A percentile compares a stretch with the other conserved stretches of the same genome.
Conservation (phyloP, 2,797 vertebrate species). For the Paramormyrops hopkinsi region DNA sequence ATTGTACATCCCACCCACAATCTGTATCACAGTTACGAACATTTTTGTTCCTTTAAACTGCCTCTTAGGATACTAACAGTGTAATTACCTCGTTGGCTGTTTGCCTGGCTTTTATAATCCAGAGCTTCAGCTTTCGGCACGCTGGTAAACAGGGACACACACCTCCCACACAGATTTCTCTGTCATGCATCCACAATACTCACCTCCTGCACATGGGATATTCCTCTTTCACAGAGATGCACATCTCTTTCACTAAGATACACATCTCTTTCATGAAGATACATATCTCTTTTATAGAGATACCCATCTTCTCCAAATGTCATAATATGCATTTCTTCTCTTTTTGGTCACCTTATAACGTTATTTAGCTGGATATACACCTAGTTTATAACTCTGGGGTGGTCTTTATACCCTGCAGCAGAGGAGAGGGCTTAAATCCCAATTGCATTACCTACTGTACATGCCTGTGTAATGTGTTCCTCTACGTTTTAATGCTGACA, state of each 20-base stretch:
- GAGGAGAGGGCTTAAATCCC: neutral
- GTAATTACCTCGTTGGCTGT: neutral
- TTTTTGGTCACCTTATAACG: neutral
- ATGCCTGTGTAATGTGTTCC: neutral
- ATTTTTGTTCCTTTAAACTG: slow-evolving; percentile 31
- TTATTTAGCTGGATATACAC: neutral
- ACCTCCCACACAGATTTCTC: neutral
- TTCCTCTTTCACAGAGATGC: neutral
- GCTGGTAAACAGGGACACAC: neutral
- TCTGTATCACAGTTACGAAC: slow-evolving; percentile 3
- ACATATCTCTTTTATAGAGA: neutral
- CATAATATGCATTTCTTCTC: neutral
- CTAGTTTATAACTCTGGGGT: neutral
- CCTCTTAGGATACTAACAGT: neutral
- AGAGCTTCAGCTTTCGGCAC: neutral
- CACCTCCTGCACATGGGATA: neutral
- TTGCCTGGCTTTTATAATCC: neutral
- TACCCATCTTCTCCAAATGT: neutral
- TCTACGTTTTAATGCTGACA: neutral
- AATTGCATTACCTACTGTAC: neutral
- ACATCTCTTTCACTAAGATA: neutral
- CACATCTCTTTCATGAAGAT: neutral
- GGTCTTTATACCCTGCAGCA: neutral
- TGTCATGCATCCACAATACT: neutral
- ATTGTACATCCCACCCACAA: neutral